phyloP scores from a whole-genome alignment of 2,113 vertebrate species.

The Rhipidura dahli region DNA sequence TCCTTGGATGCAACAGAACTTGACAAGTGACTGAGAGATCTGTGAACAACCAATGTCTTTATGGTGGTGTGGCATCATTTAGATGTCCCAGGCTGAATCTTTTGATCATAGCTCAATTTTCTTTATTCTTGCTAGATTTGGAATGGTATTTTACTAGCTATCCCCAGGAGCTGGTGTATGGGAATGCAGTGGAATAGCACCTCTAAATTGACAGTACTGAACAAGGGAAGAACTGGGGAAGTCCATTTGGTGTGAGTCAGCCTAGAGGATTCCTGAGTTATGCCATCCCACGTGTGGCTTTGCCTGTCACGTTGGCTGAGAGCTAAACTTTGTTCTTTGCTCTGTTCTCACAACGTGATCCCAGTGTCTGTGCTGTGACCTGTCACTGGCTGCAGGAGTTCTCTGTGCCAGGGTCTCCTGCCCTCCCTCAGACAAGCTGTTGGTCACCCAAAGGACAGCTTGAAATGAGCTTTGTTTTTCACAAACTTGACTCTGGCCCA shows the following conservation, averaged over 20 bases:
- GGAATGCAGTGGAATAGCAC: background rate
- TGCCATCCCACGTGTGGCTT: background rate
- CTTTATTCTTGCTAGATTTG: background rate
- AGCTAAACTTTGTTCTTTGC: background rate
- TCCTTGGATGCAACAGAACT: background rate
- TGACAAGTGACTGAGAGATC: background rate
- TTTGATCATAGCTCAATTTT: background rate
- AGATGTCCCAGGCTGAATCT: background rate
- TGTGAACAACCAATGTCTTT: background rate
- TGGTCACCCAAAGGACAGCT: background rate
- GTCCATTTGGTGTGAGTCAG: background rate
- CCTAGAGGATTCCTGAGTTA: background rate
- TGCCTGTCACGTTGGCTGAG: accelerated
- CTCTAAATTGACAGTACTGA: background rate
- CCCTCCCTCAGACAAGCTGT: background rate
- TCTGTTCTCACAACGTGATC: background rate
- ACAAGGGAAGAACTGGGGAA: background rate
- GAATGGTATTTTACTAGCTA: background rate
- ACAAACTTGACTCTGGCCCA: background rate
- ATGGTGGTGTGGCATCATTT: background rate
- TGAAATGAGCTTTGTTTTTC: background rate
- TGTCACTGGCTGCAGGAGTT: background rate
- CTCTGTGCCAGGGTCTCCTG: background rate
- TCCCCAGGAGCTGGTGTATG: background rate
- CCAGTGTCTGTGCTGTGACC: background rate